Base-by-base conservation (phyloP, 2,888 invertebrate genomes). In the Cenopis cana region DNA sequence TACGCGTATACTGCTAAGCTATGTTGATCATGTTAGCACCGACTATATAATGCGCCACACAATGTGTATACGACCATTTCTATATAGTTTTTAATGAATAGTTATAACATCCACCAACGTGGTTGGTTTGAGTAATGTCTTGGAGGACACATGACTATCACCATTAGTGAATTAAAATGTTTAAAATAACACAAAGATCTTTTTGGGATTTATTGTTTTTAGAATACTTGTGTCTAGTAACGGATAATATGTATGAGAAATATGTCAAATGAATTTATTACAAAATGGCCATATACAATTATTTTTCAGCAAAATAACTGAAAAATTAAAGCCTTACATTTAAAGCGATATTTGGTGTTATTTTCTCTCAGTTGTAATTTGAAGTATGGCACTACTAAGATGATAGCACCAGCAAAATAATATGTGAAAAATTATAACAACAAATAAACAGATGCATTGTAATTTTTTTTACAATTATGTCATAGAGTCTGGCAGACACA, bases 291-390 rank as follows among this genome's bases (percentile, higher is more conserved):
- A 56, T 66, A 73, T 56, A 59, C 41, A 41, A 24, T 59, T 69
- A 6, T 17, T 20, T 46, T 17, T 69, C 20, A 54, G 56, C 56
- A 66, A 36, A 69, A 73, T 18, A 69, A 66, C 67, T 41, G 70
- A 57, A 50, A 72, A 60, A 67, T 73, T 73, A 70, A 73, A 73
- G 73, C 73, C 57, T 57, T 70, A 62, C 8, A 56, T 33, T 70
- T 73, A 73, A 73, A 73, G 73, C 73, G 17, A 66, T 73, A 65
- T 72, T 73, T 70, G 73, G 66, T 70, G 66, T 70, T 70, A 17
- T 61, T 36, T 69, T 68, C 29, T 62, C 36, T 33, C 17, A 68
- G 49, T 46, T 65, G 50, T 65, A 73, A 41, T 29, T 54, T 33
- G n/a, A 65, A 69, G 70, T 70, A 73, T 73, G 73, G 73, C 73